Base-by-base conservation (phyloP, 1,140 invertebrate species). In the Antheraea pernyi region DNA sequence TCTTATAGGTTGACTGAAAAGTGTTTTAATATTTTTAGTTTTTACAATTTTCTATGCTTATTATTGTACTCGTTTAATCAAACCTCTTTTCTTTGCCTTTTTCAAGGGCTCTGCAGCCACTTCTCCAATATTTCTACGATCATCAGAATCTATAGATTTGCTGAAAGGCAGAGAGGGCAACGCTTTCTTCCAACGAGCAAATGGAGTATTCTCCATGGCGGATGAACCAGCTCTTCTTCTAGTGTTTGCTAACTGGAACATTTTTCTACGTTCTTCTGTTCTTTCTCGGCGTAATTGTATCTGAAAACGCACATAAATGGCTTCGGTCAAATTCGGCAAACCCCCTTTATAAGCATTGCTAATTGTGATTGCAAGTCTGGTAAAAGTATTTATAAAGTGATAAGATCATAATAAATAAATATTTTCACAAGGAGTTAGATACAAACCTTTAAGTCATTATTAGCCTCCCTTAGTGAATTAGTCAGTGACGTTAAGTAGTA, bases 401-500 rank as follows among this genome's bases (percentile, higher is more conserved):
- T 37, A 60, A 67, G 42, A 18, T 9, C 36, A 60, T 60, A 59
- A 11, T 36, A 42, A 60, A 19, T 39, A 39, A 18, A 11, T 67
- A 65, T 30, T 30, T 30, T 30, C 4, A 2, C 1, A 30, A 4
- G 1, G 22, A 19, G 22, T 37, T 64, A 42, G 37, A 60, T 64
- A 64, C 70, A 86, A 93, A 95, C 96, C 93, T 97, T 97, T 60
- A 99, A 93, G 88, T 99, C 98, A 75, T 97, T 97, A 87, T 99
- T 99, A 2, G 98, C 97, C 91, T 99, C 98, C 76, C 97, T 93
- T 10, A 99, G 91, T 1, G 98, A 97, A 61, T 95, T 95, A 0
- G 97, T 97, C n/a, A 99, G 91, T 2, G 98, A 98, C 7, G 97
- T 94, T 77, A 99, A 94, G 82, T 99, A 99, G 91, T 99, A 99